Base-by-base conservation (phyloP, 92 coral and sea anemone genomes). In the Paramuricea clavata region DNA sequence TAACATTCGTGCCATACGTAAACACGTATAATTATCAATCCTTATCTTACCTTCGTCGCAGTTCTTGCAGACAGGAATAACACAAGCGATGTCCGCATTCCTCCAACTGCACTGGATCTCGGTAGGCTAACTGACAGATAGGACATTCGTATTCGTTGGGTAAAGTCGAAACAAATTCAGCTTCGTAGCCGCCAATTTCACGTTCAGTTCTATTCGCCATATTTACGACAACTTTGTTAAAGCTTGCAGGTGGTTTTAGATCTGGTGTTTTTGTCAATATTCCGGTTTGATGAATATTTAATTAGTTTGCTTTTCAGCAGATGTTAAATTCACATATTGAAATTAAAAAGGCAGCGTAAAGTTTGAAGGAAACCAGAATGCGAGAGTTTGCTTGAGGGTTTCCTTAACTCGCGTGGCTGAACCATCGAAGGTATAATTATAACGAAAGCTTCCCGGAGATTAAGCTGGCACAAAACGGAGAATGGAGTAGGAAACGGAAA, bases 151-250 rank as follows among this genome's bases (percentile, higher is more conserved):
- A 96, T 81, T 96, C 99, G 71, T 90, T 91, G 1, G 99, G 99
- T 28, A 96, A 70, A 23, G 97, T 91, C 8, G 87, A 50, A 17
- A 96, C 84, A 70, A 96, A 96, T 72, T 94, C 99, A 2, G 98
- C 99, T 69, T 96, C 99, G 70, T 86, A 96, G 10, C 99, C 99
- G 6, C 99, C 99, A 35, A 95, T 96, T 56, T 85, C 94, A 3
- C 99, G 93, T 84, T 96, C 99, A 2, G 93, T 98, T 87, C 98
- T 82, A 70, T 94, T 95, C 87, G 98, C 99, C 99, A 96, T 96
- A 31, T 17, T 28, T n/a, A 56, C 41, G 41, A 28, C 22, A 3
- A 21, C 1, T 0, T 16, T 23, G 56, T n/a, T 43, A 22, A 28
- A 12, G 83, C 34, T 21, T 23, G 72, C 83, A 78, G 83, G 83